These are phyloP conservation scores for Syngnathus scovelli DNA, from an alignment of 2,113 vertebrate species.

Conservation along the genomic window DNA sequence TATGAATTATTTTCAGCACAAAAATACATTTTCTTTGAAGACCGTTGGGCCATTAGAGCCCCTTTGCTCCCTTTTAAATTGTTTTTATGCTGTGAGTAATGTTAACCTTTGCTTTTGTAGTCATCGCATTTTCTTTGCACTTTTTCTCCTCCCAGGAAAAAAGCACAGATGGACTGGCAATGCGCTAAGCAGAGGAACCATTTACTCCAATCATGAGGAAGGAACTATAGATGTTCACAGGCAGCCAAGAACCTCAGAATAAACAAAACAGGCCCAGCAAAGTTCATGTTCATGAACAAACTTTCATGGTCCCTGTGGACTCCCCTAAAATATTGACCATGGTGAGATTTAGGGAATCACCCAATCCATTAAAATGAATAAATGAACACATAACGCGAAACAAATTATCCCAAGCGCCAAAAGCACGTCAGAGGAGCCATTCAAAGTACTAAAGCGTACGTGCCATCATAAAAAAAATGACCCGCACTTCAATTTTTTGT, in stretches of 20 bases:
- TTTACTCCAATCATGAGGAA: conserved; percentile 50
- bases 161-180: conserved; percentile 61
- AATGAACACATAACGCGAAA: not conserved
- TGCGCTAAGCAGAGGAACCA: conserved; percentile 61
- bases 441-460: not conserved
- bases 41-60: conserved; percentile 72
- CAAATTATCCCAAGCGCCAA: not conserved
- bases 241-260: conserved; percentile 16
- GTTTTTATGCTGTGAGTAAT: conserved; percentile 76
- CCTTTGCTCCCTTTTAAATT: conserved; percentile 78
- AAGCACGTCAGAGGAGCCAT: conserved; percentile 6
- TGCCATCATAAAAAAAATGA: conserved; percentile 9
- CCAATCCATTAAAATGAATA: not conserved
- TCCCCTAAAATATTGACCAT: not conserved
- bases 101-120: conserved; percentile 77
- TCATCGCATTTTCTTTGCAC: conserved; percentile 70
- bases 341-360: not conserved
- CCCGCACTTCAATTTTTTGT: conserved; percentile 9
- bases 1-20: conserved; percentile 78
- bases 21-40: conserved; percentile 80
- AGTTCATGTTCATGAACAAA: not conserved
- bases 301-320: not conserved
- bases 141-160: conserved; percentile 56
- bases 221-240: conserved; percentile 34
- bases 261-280: conserved; percentile 12